A percentile compares a stretch with the other conserved stretches of the same genome.
Evolutionary conservation across 2,888 invertebrate species (phyloP).

Genomic region (Rutpela maculata): DNA sequence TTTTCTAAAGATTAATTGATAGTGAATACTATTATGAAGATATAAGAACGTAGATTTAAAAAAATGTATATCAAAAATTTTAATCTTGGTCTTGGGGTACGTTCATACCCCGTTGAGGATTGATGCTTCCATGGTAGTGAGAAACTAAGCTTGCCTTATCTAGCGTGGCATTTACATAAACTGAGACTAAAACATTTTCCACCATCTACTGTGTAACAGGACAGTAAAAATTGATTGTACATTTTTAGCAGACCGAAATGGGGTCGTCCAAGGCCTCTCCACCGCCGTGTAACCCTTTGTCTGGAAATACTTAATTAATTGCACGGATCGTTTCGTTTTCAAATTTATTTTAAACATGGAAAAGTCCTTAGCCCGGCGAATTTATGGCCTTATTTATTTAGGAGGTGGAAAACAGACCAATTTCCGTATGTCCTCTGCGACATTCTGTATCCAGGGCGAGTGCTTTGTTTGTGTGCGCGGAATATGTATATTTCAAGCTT

Average conservation of each 20-base stretch:
- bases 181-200: neutral
- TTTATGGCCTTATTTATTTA: constrained; percentile 52
- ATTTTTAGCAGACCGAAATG: neutral
- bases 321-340: constrained; percentile 52
- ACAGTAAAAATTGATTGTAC: constrained; percentile 3
- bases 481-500: constrained; percentile 35
- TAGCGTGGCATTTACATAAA: neutral
- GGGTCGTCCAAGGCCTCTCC: neutral
- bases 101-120: no score
- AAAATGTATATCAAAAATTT: no score
- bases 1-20: no score
- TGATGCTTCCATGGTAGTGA: no score
- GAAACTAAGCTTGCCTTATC: neutral
- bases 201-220: neutral
- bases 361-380: constrained; percentile 52
- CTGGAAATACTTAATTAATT: constrained; percentile 21
- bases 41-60: no score
- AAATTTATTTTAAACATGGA: constrained; percentile 54
- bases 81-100: no score
- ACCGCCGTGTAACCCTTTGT: constrained; percentile 14
- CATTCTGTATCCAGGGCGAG: constrained; percentile 15
- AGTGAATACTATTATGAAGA: no score
- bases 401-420: constrained; percentile 35
- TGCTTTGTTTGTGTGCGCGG: constrained; percentile 28
- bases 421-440: constrained; percentile 22